Evolutionary conservation across 2,113 vertebrate species (phyloP).

Genomic region (Gnathonemus echidnorhynchus): DNA sequence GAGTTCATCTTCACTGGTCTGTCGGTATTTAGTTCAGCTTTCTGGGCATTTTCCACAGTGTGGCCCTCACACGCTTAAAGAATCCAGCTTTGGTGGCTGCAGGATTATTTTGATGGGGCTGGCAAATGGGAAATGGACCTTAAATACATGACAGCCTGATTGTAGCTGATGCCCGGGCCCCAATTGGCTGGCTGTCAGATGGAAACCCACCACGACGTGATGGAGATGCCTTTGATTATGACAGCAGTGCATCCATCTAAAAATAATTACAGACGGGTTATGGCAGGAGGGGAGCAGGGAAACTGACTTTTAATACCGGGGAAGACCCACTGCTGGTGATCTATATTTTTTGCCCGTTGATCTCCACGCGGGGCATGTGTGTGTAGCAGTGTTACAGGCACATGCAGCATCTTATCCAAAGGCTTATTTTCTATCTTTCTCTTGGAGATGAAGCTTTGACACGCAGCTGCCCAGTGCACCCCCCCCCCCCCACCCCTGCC

Average conservation of each 20-base stretch:
- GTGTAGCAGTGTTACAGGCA: neutral
- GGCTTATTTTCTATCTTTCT: neutral
- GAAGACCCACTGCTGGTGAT: neutral
- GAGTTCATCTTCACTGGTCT: neutral
- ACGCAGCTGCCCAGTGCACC: neutral
- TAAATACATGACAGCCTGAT: neutral
- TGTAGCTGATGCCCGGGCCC: neutral
- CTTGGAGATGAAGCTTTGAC: neutral
- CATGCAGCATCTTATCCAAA: neutral
- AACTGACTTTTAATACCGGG: neutral
- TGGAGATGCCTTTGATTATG: neutral
- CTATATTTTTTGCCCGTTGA: neutral
- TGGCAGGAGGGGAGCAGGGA: neutral
- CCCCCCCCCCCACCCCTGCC: neutral
- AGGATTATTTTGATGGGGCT: neutral
- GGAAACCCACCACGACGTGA: neutral
- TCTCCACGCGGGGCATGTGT: neutral
- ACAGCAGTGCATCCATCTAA: neutral
- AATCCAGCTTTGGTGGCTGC: neutral
- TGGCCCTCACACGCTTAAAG: neutral
- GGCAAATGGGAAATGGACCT: neutral
- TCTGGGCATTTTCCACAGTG: neutral
- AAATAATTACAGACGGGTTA: neutral
- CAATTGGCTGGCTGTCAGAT: neutral
- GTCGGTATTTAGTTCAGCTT: neutral